Conservation (phyloP, 2,113 vertebrate species). For the Tapirus terrestris region DNA sequence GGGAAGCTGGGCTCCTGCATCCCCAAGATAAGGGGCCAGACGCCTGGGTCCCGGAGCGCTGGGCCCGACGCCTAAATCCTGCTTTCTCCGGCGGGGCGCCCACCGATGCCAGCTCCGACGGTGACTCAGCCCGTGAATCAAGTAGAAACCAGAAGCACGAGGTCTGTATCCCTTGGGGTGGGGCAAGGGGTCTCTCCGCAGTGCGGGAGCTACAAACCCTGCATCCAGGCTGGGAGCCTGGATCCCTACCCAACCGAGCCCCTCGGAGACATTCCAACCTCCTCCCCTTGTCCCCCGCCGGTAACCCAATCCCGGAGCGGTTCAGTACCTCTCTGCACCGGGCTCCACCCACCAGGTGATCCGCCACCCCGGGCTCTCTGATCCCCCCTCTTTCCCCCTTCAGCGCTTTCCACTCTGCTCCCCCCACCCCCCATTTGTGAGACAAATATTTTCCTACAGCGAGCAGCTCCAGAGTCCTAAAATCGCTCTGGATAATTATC, state of each 20-base stretch:
- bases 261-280: background rate
- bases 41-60: background rate
- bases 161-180: background rate
- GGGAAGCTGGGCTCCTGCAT: background rate
- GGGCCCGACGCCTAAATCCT: background rate
- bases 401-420: background rate
- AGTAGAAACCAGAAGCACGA: conserved; percentile 61
- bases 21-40: background rate
- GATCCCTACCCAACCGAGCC: background rate
- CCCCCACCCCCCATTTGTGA: conserved; percentile 28
- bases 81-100: background rate
- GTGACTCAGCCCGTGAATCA: conserved; percentile 65
- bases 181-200: background rate
- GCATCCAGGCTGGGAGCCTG: background rate
- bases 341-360: conserved; percentile 15
- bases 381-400: background rate
- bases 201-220: background rate
- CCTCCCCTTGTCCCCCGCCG: background rate
- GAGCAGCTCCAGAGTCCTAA: conserved; percentile 40
- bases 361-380: too few relatives aligned
- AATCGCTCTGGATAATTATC: conserved; percentile 83
- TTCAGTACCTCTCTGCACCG: background rate
- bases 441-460: conserved; percentile 79
- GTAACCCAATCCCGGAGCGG: background rate
- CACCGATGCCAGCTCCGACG: conserved; percentile 39